Evolutionary conservation across 2,888 invertebrate genomes (phyloP).

Genomic region (Nycteola revayana): DNA sequence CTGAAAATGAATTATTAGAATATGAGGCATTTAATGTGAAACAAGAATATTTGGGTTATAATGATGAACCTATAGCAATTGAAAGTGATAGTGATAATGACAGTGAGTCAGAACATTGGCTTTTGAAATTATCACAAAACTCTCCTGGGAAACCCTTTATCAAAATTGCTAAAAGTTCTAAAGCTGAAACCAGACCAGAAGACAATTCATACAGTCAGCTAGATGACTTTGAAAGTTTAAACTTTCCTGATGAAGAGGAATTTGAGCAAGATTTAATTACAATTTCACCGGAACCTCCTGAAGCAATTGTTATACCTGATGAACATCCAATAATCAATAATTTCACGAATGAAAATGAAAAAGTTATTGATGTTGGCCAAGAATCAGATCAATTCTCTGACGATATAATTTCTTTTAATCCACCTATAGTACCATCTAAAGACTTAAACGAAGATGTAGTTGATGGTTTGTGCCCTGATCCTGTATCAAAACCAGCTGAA

Average conservation of each 20-base stretch:
- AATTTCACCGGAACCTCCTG: constrained; percentile 36
- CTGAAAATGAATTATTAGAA: constrained; percentile 54
- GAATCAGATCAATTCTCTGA: constrained; percentile 28
- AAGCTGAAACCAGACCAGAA: constrained; percentile 37
- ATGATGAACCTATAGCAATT: constrained; percentile 55
- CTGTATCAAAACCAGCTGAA: constrained; percentile 19
- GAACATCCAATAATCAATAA: neutral
- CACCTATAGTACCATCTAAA: constrained; percentile 8
- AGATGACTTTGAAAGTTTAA: constrained; percentile 46
- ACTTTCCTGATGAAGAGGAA: constrained; percentile 41
- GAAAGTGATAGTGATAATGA: constrained; percentile 71
- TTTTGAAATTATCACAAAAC: constrained; percentile 76
- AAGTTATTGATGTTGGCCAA: neutral
- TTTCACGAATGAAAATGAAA: neutral
- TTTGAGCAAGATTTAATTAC: constrained; percentile 56
- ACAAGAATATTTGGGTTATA: constrained; percentile 62
- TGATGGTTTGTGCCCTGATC: constrained; percentile 35
- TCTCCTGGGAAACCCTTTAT: constrained; percentile 64
- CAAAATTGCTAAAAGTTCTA: constrained; percentile 35
- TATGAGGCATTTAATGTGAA: constrained; percentile 67
- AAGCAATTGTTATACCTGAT: constrained; percentile 9
- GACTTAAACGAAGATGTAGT: constrained; percentile 33
- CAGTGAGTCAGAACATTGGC: constrained; percentile 78
- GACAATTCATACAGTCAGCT: constrained; percentile 69
- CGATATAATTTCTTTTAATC: constrained; percentile 30